These are phyloP conservation scores for Lottia gigantea DNA, from an alignment of 2,888 invertebrate species.

Conservation along the genomic window DNA sequence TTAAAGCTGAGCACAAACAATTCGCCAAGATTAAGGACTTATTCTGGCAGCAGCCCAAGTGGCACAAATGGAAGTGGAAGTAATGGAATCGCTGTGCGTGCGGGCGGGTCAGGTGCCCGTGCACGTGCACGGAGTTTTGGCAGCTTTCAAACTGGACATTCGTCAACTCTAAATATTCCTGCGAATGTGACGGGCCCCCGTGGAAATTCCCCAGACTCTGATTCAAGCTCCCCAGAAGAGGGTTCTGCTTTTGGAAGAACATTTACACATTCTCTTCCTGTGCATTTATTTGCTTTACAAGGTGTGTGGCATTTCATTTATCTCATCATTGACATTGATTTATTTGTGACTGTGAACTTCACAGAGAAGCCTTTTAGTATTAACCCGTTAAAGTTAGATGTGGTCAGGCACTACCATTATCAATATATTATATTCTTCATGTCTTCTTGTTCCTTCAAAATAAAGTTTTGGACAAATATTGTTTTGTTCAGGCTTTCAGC, in stretches of 20 bases:
- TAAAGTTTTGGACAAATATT: no score
- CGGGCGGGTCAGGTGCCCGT: constrained; percentile 43
- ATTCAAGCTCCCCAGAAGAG: constrained; percentile 65
- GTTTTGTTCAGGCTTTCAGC: no score
- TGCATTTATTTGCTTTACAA: constrained; percentile 64
- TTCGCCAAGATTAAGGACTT: constrained; percentile 57
- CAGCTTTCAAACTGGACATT: constrained; percentile 52
- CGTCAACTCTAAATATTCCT: constrained; percentile 57
- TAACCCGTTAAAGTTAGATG: no score
- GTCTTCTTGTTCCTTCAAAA: no score
- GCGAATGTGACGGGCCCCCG: constrained; percentile 54
- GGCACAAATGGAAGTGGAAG: constrained; percentile 47
- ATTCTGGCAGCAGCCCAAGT: constrained; percentile 51
- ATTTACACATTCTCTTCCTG: constrained; percentile 59
- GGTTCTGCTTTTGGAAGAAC: constrained; percentile 42
- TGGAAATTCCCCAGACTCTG: constrained; percentile 62
- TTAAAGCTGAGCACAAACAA: constrained; percentile 59
- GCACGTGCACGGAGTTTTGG: constrained; percentile 60
- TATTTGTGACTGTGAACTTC: no score
- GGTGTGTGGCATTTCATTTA: constrained; percentile 45
- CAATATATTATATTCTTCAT: no score
- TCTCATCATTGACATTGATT: no score
- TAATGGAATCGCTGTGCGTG: constrained; percentile 45
- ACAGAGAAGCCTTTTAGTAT: no score
- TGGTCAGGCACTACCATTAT: no score